Base-by-base conservation (phyloP, 2,888 invertebrate species). In the Anagyrus pseudococci region DNA sequence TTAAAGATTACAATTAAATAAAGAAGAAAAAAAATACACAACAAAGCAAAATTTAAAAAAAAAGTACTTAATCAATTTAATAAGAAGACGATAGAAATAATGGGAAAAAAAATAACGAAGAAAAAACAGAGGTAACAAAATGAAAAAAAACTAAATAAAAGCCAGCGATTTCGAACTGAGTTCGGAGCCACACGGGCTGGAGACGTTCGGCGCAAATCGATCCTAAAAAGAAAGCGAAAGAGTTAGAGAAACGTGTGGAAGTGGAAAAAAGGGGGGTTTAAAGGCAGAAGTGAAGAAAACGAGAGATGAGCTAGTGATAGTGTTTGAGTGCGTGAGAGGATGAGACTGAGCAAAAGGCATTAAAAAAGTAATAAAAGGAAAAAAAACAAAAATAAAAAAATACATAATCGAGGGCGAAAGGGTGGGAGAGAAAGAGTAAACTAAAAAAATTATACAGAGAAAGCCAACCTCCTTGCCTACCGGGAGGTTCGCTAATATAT, bases 181-280 rank as follows among this genome's bases (percentile, higher is more conserved):
- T 79, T 80, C 79, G 79, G 78, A 79, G 77, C 77, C 76, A 67
- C 63, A 78, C 75, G 78, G 79, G 77, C 79, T 75, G 76, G 73
- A 78, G 73, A 80, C 79, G 79, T 80, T 79, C 78, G 80, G 80
- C 79, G 80, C 79, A 78, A 79, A 80, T 75, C 75, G 79, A 80
- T 80, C 78, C 78, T 79, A 80, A 70, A 71, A 69, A 68, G 67
- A 68, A 69, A 67, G 69, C 69, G 68, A 71, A 69, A 70, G 67
- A 69, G 69, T 71, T 67, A 58, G 64, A 70, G 69, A 70, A 58
- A 62, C 58, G 58, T 62, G 62, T 23, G 61, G 58, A 47, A 15
- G 54, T 46, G 47, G 25, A 67, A 64, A 63, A 53, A 50, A 47
- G 49, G 53, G 60, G n/a, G n/a, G n/a, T n/a, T n/a, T n/a, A 37